phyloP scores from a whole-genome alignment of 2,888 invertebrate species.

The Nudaria mundana region DNA sequence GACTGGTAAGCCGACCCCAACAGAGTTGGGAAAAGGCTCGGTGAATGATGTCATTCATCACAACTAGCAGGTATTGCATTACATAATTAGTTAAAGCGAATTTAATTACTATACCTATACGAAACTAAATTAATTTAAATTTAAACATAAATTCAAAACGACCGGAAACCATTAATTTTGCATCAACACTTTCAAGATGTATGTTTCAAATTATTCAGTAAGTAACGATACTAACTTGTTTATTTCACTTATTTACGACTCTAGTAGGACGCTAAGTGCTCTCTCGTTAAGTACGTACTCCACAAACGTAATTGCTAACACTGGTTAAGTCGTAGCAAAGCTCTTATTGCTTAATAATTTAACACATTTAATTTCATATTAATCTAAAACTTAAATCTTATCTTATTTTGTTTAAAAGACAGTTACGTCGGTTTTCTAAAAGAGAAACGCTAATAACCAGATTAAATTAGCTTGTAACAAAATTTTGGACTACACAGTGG shows the following conservation, averaged over 20 bases:
- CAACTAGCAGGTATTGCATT: no score
- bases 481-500: no score
- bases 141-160: no score
- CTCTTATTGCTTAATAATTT: constrained; percentile 5
- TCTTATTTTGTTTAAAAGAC: not conserved
- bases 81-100: no score
- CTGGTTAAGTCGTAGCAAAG: constrained; percentile 5
- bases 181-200: constrained; percentile 1
- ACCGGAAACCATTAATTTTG: not conserved
- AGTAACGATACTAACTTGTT: constrained; percentile 8
- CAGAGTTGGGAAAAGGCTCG: no score
- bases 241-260: constrained; percentile 9
- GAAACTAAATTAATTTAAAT: no score
- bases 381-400: not conserved
- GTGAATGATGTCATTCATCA: no score
- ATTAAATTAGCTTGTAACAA: not conserved
- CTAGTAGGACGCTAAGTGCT: constrained; percentile 4
- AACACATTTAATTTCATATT: not conserved
- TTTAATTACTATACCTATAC: no score
- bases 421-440: not conserved
- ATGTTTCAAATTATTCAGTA: constrained; percentile 7
- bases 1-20: no score
- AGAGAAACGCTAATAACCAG: not conserved
- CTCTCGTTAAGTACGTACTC: constrained; percentile 8
- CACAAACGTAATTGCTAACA: constrained; percentile 9